A percentile compares a stretch with the other conserved stretches of the same genome.
Evolutionary conservation across 2,888 invertebrate species (phyloP).

Genomic region (Linnaemya tessellans): DNA sequence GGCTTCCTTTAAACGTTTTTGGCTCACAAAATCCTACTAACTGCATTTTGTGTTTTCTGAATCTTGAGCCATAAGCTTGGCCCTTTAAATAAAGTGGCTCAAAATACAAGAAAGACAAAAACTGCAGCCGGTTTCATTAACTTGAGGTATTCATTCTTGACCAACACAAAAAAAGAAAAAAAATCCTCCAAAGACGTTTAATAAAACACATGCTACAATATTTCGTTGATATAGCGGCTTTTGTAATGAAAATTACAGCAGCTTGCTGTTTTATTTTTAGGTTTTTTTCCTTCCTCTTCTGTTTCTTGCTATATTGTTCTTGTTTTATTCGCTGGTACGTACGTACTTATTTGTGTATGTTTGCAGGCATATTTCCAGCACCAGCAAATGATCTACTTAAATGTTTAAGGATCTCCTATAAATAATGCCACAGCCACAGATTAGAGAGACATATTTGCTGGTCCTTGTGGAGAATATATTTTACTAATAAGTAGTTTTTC

Average conservation of each 20-base stretch:
- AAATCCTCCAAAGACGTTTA: constrained; percentile 62
- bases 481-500: constrained; percentile 5
- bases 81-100: constrained; percentile 66
- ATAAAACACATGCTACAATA: constrained; percentile 70
- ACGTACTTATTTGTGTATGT: background rate
- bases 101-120: constrained; percentile 56
- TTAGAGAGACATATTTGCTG: constrained; percentile 15
- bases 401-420: constrained; percentile 46
- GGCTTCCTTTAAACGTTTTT: constrained; percentile 64
- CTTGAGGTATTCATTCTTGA: constrained; percentile 65
- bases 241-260: constrained; percentile 72
- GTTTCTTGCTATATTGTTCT: background rate
- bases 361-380: constrained; percentile 52
- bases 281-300: constrained; percentile 8
- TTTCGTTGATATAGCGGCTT: constrained; percentile 65
- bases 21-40: constrained; percentile 69
- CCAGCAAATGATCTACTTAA: constrained; percentile 52
- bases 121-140: constrained; percentile 71
- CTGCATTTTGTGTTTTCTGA: constrained; percentile 56
- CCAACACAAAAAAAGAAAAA: constrained; percentile 4
- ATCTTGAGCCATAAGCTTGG: constrained; percentile 68
- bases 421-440: constrained; percentile 33
- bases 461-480: constrained; percentile 5
- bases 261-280: constrained; percentile 64
- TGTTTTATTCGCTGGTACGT: background rate